Evolutionary conservation across 2,797 vertebrate species (phyloP), one percentile per base, ranked within the genome.

Genomic region (Astyanax mexicanus): DNA sequence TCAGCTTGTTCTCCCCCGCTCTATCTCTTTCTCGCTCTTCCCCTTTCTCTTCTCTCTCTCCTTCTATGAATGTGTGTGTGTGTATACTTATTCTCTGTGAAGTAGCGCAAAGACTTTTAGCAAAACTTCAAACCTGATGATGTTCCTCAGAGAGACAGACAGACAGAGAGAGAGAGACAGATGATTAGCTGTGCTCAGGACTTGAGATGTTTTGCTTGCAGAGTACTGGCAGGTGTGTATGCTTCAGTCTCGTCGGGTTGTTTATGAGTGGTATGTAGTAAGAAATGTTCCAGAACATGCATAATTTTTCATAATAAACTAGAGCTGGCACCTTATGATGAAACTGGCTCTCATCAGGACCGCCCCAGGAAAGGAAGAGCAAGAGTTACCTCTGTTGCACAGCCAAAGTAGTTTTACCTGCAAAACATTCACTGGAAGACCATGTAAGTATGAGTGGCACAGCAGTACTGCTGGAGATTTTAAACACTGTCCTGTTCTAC

Each of bases 81-180:
- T 44, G 45, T 52, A 32, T 62, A 40, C 29, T 76, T 29, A 68
- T 40, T 40, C 47, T 19, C 62, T 55, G 29, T 67, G 70, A 54
- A 74, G 60, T 73, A 65, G 65, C 45, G 35, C 74, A 65, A 47
- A 74, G 47, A 47, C 57, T 60, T 65, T 37, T 40, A 65, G 74
- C 42, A n/a, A 42, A 49, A 40, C 74, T 47, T 60, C 54, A 61
- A 75, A 61, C 65, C 69, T 11, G 45, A 44, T 61, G 44, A 74
- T 40, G 29, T 65, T 72, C 52, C 37, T 37, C 38, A 32, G 51
- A 1, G 19, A 57, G 19, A 55, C 68, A 66, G 40, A 77, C 9
- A 47, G 40, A 49, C 62, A 62, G 44, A 61, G 10, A 21, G 32
- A 35, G 4, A 58, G 35, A 61, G 32, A 61, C 6, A 29, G 54